Conservation (phyloP, 2,888 invertebrate genomes). For the Lysandra bellargus region DNA sequence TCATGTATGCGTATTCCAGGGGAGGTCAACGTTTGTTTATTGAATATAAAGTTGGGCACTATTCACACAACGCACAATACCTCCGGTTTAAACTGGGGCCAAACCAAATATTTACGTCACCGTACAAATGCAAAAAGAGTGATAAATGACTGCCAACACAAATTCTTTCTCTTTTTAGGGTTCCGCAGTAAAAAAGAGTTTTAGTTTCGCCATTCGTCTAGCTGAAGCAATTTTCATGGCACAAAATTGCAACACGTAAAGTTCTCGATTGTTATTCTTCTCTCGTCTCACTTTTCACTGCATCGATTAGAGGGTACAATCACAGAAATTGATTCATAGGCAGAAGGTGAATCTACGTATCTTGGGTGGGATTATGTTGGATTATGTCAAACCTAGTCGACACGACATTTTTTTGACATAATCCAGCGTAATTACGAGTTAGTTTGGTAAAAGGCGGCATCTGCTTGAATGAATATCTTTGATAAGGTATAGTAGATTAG, state of each 20-base stretch:
- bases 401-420: neutral
- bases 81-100: constrained; percentile 10
- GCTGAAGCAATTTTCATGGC: neutral
- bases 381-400: too few relatives aligned
- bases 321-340: neutral
- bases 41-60: constrained; percentile 14
- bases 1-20: constrained; percentile 8
- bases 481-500: too few relatives aligned
- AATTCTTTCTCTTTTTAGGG: constrained; percentile 14
- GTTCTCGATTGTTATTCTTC: neutral
- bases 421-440: neutral
- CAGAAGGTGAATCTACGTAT: neutral
- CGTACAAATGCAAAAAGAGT: constrained; percentile 23
- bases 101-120: constrained; percentile 22
- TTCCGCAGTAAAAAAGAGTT: constrained; percentile 2
- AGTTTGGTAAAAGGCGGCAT: too few relatives aligned
- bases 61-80: constrained; percentile 14
- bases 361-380: too few relatives aligned
- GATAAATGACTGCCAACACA: constrained; percentile 22
- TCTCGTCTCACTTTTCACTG: neutral
- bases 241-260: neutral
- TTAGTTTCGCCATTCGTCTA: constrained; percentile 5
- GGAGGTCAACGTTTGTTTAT: neutral
- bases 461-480: too few relatives aligned
- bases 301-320: neutral